phyloP scores from a whole-genome alignment of 2,113 vertebrate genomes.

The Myiagra hebetior region DNA sequence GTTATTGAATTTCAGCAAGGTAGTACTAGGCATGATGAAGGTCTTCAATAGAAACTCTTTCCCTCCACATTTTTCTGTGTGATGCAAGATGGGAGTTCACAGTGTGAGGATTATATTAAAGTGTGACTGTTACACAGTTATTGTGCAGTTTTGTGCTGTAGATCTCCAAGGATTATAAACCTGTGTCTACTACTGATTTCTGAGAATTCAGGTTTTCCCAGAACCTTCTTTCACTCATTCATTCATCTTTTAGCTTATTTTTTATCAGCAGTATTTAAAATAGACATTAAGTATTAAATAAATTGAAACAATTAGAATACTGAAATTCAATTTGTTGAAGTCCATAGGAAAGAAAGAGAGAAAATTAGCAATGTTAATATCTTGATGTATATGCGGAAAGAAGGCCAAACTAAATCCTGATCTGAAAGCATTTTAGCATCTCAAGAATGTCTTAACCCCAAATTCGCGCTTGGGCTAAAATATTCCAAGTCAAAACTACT shows the following conservation, averaged over 20 bases:
- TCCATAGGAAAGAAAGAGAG: background rate
- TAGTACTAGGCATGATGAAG: background rate
- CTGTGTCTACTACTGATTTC: background rate
- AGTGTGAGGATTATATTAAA: background rate
- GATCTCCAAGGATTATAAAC: background rate
- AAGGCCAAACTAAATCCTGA: background rate
- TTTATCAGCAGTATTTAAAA: background rate
- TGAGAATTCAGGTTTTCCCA: background rate
- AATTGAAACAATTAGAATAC: background rate
- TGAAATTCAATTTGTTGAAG: background rate
- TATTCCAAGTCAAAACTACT: background rate
- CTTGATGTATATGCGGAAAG: background rate
- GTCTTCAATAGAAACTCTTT: background rate
- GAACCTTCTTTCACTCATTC: background rate
- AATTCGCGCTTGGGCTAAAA: background rate
- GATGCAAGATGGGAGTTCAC: background rate
- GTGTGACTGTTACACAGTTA: background rate
- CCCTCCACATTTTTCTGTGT: background rate
- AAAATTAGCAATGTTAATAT: background rate
- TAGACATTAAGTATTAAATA: background rate
- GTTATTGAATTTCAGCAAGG: background rate
- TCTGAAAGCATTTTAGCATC: background rate
- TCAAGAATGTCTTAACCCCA: background rate
- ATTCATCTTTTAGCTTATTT: background rate
- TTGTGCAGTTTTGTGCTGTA: background rate